Percentiles rank a stretch among this genome's conserved stretches.
These are phyloP conservation scores for Trinorchestia longiramus DNA, from an alignment of 1,140 invertebrate species.

Conservation along the genomic window DNA sequence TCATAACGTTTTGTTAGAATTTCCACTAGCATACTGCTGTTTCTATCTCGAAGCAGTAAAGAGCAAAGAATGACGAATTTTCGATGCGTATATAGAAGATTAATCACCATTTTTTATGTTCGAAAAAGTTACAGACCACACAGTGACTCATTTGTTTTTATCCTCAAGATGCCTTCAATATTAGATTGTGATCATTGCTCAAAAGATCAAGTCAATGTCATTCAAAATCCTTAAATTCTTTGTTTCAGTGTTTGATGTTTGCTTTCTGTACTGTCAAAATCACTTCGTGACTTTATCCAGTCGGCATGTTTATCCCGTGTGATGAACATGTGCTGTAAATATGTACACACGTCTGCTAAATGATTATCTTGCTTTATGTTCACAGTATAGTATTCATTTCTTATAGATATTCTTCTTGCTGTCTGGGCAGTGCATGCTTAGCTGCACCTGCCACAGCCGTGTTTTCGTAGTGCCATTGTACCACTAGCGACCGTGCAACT, in stretches of 20 bases:
- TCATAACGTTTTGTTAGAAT: neutral
- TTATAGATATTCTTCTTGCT: neutral
- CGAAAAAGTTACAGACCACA: neutral
- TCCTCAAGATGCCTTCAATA: neutral
- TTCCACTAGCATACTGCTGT: neutral
- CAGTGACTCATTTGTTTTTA: neutral
- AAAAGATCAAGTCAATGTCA: neutral
- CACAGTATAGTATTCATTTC: neutral
- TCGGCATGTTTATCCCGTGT: neutral
- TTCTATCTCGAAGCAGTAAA: neutral
- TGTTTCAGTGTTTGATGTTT: neutral
- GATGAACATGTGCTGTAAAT: neutral
- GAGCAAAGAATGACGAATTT: too few species aligned
- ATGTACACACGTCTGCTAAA: neutral
- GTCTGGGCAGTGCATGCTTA: neutral
- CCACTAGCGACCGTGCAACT: neutral
- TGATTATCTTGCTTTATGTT: slow-evolving; percentile 9
- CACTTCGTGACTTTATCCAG: neutral
- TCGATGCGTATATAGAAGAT: neutral
- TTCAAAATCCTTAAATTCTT: neutral
- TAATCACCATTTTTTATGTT: neutral
- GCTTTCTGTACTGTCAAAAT: neutral
- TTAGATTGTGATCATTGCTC: neutral
- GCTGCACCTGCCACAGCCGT: neutral
- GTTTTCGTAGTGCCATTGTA: slow-evolving; percentile 50